phyloP scores from a whole-genome alignment of 2,797 vertebrate genomes.

The Iguana delicatissima region DNA sequence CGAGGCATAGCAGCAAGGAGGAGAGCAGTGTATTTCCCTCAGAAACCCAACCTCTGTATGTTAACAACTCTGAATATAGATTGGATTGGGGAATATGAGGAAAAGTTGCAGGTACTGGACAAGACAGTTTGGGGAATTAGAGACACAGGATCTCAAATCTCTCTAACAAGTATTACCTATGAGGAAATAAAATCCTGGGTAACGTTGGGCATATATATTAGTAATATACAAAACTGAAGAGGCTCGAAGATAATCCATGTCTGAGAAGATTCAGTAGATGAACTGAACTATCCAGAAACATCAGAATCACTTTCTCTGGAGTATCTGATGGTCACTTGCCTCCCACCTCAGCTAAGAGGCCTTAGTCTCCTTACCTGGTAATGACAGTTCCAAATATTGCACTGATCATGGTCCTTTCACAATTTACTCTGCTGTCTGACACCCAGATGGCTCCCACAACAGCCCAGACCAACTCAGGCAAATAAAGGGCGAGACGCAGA shows the following conservation, averaged over 20 bases:
- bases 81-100: no score
- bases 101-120: no score
- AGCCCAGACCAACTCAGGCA: slow-evolving; percentile 95
- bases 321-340: neutral
- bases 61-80: no score
- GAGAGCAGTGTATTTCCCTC: no score
- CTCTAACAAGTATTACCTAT: no score
- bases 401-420: slow-evolving; percentile 85
- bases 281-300: neutral
- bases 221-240: neutral
- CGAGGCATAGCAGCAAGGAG: no score
- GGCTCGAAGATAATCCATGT: neutral
- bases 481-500: slow-evolving; percentile 88
- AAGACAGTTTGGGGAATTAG: no score
- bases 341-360: neutral
- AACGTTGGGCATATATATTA: no score
- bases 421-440: slow-evolving; percentile 83
- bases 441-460: slow-evolving; percentile 92
- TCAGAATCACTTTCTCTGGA: neutral
- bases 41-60: no score
- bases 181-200: no score
- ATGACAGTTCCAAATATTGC: slow-evolving; percentile 88
- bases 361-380: slow-evolving; percentile 83
- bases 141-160: no score
- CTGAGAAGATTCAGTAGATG: neutral